Evolutionary conservation across 2,888 invertebrate genomes (phyloP).

Genomic region (Clusia tigrina): DNA sequence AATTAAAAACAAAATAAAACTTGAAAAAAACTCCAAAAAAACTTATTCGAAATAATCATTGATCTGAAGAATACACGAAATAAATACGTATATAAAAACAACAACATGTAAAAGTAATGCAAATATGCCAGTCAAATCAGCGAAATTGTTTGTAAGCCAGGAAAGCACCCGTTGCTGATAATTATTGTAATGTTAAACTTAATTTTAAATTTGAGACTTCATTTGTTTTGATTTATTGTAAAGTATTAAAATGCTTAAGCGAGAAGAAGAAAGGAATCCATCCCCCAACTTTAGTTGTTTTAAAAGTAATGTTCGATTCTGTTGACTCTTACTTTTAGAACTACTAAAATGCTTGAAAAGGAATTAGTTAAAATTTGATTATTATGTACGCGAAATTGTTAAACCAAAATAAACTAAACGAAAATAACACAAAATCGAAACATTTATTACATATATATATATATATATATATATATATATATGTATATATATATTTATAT

Average conservation of each 20-base stretch:
- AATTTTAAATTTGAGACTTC: neutral
- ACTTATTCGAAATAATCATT: too few relatives aligned
- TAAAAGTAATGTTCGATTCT: neutral
- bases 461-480: too few relatives aligned
- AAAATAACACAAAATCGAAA: neutral
- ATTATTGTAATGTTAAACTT: neutral
- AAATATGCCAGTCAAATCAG: neutral
- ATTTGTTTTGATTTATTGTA: neutral
- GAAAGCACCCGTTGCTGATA: neutral
- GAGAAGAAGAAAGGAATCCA: neutral
- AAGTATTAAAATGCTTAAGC: neutral
- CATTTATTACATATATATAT: neutral
- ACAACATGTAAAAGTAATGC: neutral
- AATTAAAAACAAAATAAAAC: too few relatives aligned
- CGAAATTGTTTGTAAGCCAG: neutral
- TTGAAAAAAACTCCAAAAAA: too few relatives aligned
- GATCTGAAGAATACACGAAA: too few relatives aligned
- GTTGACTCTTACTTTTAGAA: neutral
- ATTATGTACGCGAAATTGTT: constrained; percentile 3
- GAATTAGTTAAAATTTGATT: neutral
- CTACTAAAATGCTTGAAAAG: too few relatives aligned
- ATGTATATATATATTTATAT: too few relatives aligned
- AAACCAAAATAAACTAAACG: too few relatives aligned
- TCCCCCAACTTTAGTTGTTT: neutral
- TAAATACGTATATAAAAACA: neutral